Conservation (phyloP, 37 sponge, comb jelly and placozoan species). For the Chondrilla cf. caribensis region DNA sequence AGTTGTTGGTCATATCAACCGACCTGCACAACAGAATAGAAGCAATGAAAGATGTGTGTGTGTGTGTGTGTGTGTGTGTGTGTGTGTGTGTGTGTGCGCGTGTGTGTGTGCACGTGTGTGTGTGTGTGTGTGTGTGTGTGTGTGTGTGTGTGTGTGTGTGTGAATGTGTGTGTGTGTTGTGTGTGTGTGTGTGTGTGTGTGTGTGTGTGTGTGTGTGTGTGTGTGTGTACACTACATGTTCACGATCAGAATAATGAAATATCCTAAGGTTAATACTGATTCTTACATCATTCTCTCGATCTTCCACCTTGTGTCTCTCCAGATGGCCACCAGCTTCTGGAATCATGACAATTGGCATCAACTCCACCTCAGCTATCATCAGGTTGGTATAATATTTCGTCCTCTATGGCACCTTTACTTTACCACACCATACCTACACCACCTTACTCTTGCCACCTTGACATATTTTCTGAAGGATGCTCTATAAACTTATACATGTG, state of each 20-base stretch:
- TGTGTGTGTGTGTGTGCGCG: neutral
- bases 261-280: no score
- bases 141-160: no score
- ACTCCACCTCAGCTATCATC: constrained; percentile 7
- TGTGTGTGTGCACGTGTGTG: neutral
- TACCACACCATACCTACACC: no score
- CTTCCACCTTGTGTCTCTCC: neutral
- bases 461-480: no score
- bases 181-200: no score
- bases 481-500: no score
- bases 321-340: neutral
- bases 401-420: neutral
- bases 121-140: no score
- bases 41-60: constrained; percentile 44
- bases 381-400: neutral
- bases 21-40: constrained; percentile 58
- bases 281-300: neutral
- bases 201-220: no score
- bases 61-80: neutral
- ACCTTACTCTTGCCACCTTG: no score
- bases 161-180: no score
- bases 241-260: no score
- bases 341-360: constrained; percentile 6
- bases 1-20: constrained; percentile 35
- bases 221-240: no score